phyloP scores from a whole-genome alignment of 1,140 invertebrate species.

The Zaprionus africanus region DNA sequence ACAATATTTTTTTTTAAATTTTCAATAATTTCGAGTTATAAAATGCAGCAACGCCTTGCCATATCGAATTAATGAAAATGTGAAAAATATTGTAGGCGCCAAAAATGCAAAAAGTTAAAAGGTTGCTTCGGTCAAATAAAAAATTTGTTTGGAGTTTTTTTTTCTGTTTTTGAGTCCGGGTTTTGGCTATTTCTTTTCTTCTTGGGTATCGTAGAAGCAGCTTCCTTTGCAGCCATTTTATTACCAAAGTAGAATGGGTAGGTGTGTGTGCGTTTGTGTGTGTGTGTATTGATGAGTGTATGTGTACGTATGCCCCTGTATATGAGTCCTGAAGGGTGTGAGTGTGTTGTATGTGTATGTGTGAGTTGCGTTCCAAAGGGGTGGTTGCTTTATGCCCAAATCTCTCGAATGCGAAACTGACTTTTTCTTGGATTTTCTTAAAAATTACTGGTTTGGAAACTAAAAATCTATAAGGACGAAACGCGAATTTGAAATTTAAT shows the following conservation, averaged over 20 bases:
- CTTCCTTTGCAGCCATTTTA: conserved; percentile 82
- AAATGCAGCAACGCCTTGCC: conserved; percentile 67
- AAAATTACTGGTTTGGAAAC: conserved; percentile 59
- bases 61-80: conserved; percentile 62
- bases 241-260: conserved; percentile 73
- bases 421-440: conserved; percentile 53
- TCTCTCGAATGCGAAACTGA: conserved; percentile 63
- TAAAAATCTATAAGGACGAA: conserved; percentile 72
- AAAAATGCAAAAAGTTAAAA: conserved; percentile 59
- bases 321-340: conserved; percentile 50
- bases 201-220: conserved; percentile 82
- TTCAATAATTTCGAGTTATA: conserved; percentile 63
- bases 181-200: conserved; percentile 78
- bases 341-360: conserved; percentile 53
- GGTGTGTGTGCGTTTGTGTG: conserved; percentile 32
- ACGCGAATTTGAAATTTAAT: conserved; percentile 68
- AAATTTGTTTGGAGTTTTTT: not conserved
- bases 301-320: conserved; percentile 60
- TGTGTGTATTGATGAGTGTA: conserved; percentile 22
- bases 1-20: conserved; percentile 72
- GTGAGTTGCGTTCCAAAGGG: conserved; percentile 54
- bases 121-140: conserved; percentile 37
- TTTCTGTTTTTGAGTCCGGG: conserved; percentile 37
- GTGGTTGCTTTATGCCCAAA: conserved; percentile 76
- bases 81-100: conserved; percentile 76